Evolutionary conservation across 2,888 invertebrate species (phyloP), one percentile per base, ranked within the genome.

Genomic region (Volucella zonaria): DNA sequence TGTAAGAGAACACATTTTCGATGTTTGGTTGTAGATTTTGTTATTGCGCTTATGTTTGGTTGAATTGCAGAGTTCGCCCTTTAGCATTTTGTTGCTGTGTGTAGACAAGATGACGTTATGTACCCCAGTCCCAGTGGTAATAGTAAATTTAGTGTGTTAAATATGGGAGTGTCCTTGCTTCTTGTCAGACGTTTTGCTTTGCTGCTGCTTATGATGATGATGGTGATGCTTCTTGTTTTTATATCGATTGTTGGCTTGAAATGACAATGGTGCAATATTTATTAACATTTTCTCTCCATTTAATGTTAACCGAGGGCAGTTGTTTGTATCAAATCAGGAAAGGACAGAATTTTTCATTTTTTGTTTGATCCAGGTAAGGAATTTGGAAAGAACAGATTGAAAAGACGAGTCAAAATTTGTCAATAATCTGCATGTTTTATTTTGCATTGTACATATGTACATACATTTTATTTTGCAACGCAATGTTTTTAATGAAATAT

Each of bases 111-210:
- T 80, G 79, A 80, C 75, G 66, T 6, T 31, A 31, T 31, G 31
- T 31, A 31, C n/a, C 66, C 71, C 71, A 68, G 67, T 73, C 58
- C 64, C 66, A 49, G 64, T 83, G 75, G 88, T 88, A 89, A 77
- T 77, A 81, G 78, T 73, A 87, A 87, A 88, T 87, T 88, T 86
- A 87, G 88, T 89, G 89, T 89, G 90, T 89, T 91, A 90, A 91
- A 90, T 90, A 89, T 90, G 90, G 91, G 91, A 90, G 90, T 90
- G 90, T 90, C 91, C 91, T 90, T 89, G 90, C 89, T 89, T 74
- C 82, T 77, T 56, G 47, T 14, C 61, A 56, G 31, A 38, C 54
- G 4, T 70, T 70, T 56, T 59, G 51, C 64, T 43, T 49, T 38
- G 59, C 40, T 51, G 45, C 45, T 10, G 45, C 11, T n/a, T 11